Evolutionary conservation across 2,113 vertebrate species (phyloP).

Genomic region (Calyptomena viridis): DNA sequence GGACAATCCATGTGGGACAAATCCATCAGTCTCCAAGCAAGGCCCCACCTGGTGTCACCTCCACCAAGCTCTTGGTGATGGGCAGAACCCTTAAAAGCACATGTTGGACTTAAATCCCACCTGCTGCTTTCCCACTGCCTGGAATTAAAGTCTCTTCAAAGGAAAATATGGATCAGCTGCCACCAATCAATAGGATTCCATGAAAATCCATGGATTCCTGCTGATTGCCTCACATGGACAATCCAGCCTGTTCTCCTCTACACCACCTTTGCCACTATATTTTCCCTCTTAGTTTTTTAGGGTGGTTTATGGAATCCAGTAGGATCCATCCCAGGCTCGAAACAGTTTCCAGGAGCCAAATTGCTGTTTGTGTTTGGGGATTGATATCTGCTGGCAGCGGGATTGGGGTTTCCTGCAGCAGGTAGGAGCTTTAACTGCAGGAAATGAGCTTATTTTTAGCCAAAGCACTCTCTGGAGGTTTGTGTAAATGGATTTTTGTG

Average conservation of each 20-base stretch:
- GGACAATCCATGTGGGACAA: background rate
- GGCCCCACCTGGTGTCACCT: background rate
- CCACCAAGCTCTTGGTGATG: background rate
- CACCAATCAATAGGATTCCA: background rate
- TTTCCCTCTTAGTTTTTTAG: background rate
- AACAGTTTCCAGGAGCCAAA: background rate
- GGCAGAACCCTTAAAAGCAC: background rate
- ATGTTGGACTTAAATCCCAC: fast-evolving
- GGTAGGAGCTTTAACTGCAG: slow-evolving; percentile 29
- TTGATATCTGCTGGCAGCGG: background rate
- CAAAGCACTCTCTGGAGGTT: background rate
- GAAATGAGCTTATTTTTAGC: slow-evolving; percentile 54
- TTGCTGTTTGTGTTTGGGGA: background rate
- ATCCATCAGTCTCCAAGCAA: background rate
- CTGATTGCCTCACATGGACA: background rate
- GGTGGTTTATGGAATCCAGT: background rate
- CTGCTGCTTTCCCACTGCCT: background rate
- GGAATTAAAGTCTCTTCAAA: background rate
- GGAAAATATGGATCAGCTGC: background rate
- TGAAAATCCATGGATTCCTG: background rate
- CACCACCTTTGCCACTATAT: background rate
- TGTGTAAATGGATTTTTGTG: slow-evolving; percentile 14
- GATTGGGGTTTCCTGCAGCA: slow-evolving; percentile 37
- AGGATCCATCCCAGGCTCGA: background rate
- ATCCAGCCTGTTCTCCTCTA: background rate